A percentile compares a stretch with the other conserved stretches of the same genome.
Evolutionary conservation across 2,113 vertebrate species (phyloP).

Genomic region (human): DNA sequence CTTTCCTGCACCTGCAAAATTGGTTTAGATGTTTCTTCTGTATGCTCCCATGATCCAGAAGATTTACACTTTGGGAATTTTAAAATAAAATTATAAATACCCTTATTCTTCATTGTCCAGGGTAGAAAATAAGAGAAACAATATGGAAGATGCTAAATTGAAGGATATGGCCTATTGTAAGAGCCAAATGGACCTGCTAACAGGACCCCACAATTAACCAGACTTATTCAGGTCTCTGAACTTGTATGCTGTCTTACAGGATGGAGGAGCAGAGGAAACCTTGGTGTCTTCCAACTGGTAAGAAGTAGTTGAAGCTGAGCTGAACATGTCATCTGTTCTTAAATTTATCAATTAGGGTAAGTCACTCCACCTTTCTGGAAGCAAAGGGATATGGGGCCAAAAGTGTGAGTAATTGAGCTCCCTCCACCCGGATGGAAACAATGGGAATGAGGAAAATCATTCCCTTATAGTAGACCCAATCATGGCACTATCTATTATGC

Average conservation of each 20-base stretch:
- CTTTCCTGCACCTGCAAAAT: not conserved
- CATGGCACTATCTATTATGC: not conserved
- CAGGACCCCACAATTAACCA: not conserved
- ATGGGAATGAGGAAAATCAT: not conserved
- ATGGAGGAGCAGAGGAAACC: not conserved
- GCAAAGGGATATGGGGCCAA: not conserved
- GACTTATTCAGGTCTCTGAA: too few species aligned
- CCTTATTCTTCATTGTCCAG: not conserved
- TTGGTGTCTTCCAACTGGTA: not conserved
- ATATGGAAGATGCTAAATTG: not conserved
- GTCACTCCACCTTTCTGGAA: too few species aligned
- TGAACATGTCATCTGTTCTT: not conserved
- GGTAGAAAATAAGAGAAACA: not conserved
- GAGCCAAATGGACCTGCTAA: not conserved
- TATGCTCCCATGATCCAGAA: not conserved
- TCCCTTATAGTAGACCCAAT: not conserved
- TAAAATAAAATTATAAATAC: not conserved
- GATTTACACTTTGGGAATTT: not conserved
- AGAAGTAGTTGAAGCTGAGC: not conserved
- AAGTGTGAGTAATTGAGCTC: not conserved
- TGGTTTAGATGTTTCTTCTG: not conserved
- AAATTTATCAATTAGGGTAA: not conserved
- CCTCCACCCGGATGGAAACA: not conserved
- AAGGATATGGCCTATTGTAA: not conserved
- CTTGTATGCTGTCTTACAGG: not conserved